Percentiles rank a stretch among this genome's conserved stretches.
Conservation (phyloP, 2,113 vertebrate genomes). For the Cololabis saira region DNA sequence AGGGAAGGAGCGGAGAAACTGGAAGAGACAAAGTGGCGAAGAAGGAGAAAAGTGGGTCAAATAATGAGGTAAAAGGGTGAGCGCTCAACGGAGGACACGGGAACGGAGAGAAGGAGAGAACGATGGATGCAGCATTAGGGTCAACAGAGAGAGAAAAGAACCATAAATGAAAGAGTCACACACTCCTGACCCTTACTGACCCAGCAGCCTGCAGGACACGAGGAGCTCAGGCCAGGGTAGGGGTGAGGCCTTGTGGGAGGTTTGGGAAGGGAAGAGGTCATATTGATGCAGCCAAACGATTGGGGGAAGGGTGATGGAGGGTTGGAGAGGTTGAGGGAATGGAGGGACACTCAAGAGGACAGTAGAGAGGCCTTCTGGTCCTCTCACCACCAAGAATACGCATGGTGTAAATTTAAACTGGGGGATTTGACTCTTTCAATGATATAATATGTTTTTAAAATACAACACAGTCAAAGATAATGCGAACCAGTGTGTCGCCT, state of each 20-base stretch:
- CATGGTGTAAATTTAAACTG: not conserved
- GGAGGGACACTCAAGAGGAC: slow-evolving; percentile 16
- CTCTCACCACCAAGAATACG: not conserved
- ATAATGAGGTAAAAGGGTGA: slow-evolving; percentile 50
- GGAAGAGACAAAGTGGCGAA: slow-evolving; percentile 15
- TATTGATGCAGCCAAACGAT: slow-evolving; percentile 54
- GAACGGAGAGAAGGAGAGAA: slow-evolving; percentile 12
- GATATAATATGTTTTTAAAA: too few relatives aligned
- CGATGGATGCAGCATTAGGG: slow-evolving; percentile 20
- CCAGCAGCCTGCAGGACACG: slow-evolving; percentile 29
- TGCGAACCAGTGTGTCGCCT: too few relatives aligned
- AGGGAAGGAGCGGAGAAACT: slow-evolving; percentile 30
- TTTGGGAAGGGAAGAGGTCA: slow-evolving; percentile 30
- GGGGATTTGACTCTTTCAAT: too few relatives aligned
- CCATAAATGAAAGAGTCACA: slow-evolving; percentile 26
- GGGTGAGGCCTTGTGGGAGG: slow-evolving; percentile 31
- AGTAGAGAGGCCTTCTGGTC: slow-evolving; percentile 9
- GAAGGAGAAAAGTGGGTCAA: slow-evolving; percentile 71
- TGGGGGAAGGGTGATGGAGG: slow-evolving; percentile 15
- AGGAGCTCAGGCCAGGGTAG: slow-evolving; percentile 19
- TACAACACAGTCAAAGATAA: too few relatives aligned
- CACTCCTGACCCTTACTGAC: slow-evolving; percentile 62
- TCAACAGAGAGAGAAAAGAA: slow-evolving; percentile 30
- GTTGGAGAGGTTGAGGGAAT: slow-evolving; percentile 9
- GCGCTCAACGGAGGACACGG: slow-evolving; percentile 24